Percentiles rank a stretch among this genome's conserved stretches.
Conservation (phyloP, 2,888 invertebrate species). For the Vesta saturnalis region DNA sequence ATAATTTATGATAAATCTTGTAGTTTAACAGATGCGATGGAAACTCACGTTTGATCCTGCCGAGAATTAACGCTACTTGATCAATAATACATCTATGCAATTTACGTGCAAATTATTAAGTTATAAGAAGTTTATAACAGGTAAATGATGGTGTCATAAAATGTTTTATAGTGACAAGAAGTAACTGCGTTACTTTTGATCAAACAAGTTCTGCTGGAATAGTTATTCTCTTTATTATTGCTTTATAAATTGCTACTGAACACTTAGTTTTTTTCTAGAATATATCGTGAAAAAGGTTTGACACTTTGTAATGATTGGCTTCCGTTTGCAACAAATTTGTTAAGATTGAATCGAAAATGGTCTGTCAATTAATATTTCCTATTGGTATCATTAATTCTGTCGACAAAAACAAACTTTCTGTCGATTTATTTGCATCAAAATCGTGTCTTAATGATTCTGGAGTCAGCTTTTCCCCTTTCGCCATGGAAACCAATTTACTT, state of each 20-base stretch:
- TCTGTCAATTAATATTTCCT: too few species aligned
- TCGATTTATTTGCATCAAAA: too few species aligned
- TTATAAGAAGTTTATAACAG: slow-evolving; percentile 3
- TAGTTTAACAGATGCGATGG: not conserved
- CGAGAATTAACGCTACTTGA: not conserved
- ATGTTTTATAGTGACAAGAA: slow-evolving; percentile 8
- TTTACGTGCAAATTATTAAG: slow-evolving; percentile 9
- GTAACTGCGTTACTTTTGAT: not conserved
- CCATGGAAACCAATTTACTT: too few species aligned
- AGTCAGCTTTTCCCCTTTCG: too few species aligned
- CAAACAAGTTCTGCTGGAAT: not conserved
- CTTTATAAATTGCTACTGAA: slow-evolving; percentile 4
- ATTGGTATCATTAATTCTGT: too few species aligned
- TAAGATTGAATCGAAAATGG: too few species aligned
- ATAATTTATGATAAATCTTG: slow-evolving; percentile 4
- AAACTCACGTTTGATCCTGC: slow-evolving; percentile 1
- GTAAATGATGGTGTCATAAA: slow-evolving; percentile 1
- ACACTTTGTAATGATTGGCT: too few species aligned
- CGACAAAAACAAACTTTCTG: too few species aligned
- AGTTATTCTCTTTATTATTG: slow-evolving; percentile 6
- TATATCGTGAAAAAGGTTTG: too few species aligned
- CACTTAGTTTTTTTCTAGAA: too few species aligned
- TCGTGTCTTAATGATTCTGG: too few species aligned
- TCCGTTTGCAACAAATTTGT: too few species aligned
- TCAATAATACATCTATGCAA: not conserved